Evolutionary conservation across 2,888 invertebrate species (phyloP), one percentile per base, ranked within the genome.

Genomic region (Machimus rusticus): DNA sequence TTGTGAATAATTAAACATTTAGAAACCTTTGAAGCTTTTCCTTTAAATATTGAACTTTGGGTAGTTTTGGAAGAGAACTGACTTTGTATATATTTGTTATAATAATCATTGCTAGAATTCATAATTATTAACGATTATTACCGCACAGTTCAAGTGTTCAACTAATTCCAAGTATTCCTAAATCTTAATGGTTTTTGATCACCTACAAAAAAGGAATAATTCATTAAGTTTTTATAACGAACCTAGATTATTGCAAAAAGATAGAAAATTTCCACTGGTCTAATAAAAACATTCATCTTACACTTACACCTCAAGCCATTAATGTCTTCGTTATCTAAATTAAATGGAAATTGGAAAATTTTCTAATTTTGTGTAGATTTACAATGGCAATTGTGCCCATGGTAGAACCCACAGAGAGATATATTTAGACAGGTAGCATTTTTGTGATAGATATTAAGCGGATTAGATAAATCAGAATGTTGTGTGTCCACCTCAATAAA

Each of bases 381-480:
- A 66, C 23, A 55, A 19, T 19, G 55, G 23, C 66, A 66, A 23
- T 66, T 66, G 28, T 66, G 12, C 28, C 12, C 28, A 12, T 14
- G 66, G 23, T 28, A 55, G 23, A 66, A 23, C 66, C 66, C 66
- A 66, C 28, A 66, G 66, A 66, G 28, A 66, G 23, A 28, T 66
- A 66, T 66, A 66, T 66, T 66, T 66, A 66, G 66, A 66, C 66
- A 66, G 66, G 66, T 66, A 66, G 66, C 66, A 66, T 23, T 66
- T 66, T 28, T 66, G 66, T 66, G 66, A 66, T 66, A 19, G 9
- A 28, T 66, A 66, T 66, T 66, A 66, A 66, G 66, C 66, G 23
- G 66, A 23, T 66, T 66, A 81, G 16, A 81, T 81, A 81, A 81
- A 81, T 81, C 81, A 81, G 81, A 81, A 81, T 81, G 81, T 81